phyloP scores from a whole-genome alignment of 2,113 vertebrate genomes.

The Pluvialis apricaria region DNA sequence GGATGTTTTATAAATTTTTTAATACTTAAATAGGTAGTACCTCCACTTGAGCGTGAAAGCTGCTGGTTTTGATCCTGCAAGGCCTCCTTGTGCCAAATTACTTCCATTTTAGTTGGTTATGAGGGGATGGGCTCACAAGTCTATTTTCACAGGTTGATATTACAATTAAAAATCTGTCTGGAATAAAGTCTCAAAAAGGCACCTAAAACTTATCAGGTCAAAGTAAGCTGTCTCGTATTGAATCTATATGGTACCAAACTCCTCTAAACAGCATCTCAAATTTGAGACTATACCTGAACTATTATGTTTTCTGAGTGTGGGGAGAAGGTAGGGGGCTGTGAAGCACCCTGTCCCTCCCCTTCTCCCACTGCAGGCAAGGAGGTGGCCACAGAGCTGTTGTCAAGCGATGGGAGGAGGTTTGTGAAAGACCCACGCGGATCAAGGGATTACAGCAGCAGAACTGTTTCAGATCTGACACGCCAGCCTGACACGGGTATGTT shows the following conservation, averaged over 20 bases:
- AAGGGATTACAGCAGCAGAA: not conserved
- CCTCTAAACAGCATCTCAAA: not conserved
- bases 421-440: accelerated
- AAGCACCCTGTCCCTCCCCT: not conserved
- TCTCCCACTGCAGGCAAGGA: not conserved
- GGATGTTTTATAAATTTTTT: not conserved
- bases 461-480: not conserved
- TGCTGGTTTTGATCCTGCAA: not conserved
- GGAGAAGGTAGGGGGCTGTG: not conserved
- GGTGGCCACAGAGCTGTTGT: not conserved
- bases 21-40: not conserved
- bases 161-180: not conserved
- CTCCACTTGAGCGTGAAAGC: not conserved
- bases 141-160: not conserved
- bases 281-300: not conserved
- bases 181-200: not conserved
- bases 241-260: not conserved
- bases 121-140: not conserved
- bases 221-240: not conserved
- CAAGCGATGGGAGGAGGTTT: not conserved
- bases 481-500: not conserved
- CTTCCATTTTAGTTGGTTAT: not conserved
- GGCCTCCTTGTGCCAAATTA: not conserved
- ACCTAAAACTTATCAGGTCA: not conserved
- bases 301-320: not conserved